Percentiles rank a stretch among this genome's conserved stretches.
Evolutionary conservation across 2,888 invertebrate species (phyloP).

Genomic region (Leuctra nigra): DNA sequence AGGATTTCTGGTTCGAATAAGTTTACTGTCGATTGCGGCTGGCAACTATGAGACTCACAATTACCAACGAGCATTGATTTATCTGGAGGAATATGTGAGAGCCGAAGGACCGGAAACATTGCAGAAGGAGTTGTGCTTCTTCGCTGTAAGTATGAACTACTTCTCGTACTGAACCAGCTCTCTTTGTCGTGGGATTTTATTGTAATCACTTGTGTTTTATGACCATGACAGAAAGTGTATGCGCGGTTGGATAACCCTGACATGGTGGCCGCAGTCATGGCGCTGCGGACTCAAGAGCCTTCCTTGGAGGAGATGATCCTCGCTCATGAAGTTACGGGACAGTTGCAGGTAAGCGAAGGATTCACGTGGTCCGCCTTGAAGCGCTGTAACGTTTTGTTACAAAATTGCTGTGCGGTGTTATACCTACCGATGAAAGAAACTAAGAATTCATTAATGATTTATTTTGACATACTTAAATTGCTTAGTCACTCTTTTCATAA

Average conservation of each 20-base stretch:
- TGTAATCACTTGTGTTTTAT: no score
- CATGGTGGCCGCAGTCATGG: slow-evolving; percentile 73
- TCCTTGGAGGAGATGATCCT: slow-evolving; percentile 76
- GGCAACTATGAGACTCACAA: slow-evolving; percentile 71
- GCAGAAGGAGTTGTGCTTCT: slow-evolving; percentile 48
- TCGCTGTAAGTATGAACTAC: slow-evolving; percentile 34
- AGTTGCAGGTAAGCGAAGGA: slow-evolving; percentile 47
- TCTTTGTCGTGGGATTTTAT: neutral
- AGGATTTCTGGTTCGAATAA: slow-evolving; percentile 45
- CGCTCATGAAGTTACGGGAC: slow-evolving; percentile 76
- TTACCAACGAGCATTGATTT: slow-evolving; percentile 66
- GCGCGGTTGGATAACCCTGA: slow-evolving; percentile 85
- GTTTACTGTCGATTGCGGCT: slow-evolving; percentile 59
- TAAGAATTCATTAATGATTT: no score
- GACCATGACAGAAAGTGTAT: slow-evolving; percentile 69
- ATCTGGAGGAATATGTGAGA: slow-evolving; percentile 65
- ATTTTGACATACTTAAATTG: no score
- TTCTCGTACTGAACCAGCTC: neutral
- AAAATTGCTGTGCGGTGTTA: no score
- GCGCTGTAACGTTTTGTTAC: no score
- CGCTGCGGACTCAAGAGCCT: slow-evolving; percentile 67
- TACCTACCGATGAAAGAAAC: no score
- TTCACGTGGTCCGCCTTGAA: no score
- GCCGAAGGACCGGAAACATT: slow-evolving; percentile 45
- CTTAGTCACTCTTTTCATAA: no score